phyloP scores from a whole-genome alignment of 2,888 invertebrate genomes.

The Danaus chrysippus region DNA sequence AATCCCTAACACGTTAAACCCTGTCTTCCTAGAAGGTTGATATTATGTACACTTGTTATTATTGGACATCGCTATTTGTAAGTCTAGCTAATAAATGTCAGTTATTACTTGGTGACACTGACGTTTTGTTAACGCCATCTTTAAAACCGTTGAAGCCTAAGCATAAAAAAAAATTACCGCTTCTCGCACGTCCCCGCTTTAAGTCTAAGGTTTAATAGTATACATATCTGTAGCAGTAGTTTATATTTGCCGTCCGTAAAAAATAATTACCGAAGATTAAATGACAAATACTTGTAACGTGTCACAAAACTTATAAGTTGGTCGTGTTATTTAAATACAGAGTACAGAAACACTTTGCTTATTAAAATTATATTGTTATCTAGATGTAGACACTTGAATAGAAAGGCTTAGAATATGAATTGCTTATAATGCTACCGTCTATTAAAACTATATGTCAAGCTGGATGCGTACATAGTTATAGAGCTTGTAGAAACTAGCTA shows the following conservation, averaged over 20 bases:
- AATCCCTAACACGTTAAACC: conserved; percentile 36
- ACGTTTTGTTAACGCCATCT: conserved; percentile 6
- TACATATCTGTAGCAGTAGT: not conserved
- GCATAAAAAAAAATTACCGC: not conserved
- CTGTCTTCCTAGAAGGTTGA: conserved; percentile 65
- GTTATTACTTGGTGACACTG: conserved; percentile 12
- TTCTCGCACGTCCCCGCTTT: not conserved
- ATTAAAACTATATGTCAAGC: not conserved
- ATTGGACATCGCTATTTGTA: conserved; percentile 20
- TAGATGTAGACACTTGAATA: not conserved
- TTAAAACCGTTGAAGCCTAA: conserved; percentile 3
- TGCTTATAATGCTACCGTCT: not conserved
- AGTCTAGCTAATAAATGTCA: conserved; percentile 12
- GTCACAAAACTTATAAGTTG: not conserved
- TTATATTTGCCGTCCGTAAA: conserved; percentile 3
- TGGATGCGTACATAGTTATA: not conserved
- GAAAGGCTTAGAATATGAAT: not conserved
- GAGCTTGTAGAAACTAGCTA: not conserved
- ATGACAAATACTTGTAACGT: not conserved
- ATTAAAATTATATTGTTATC: not conserved
- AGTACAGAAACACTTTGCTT: not conserved
- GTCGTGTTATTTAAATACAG: not conserved
- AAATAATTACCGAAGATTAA: not conserved
- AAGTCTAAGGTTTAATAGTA: too few relatives aligned
- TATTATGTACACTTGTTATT: conserved; percentile 56